A percentile compares a stretch with the other conserved stretches of the same genome.
Evolutionary conservation across 2,888 invertebrate genomes (phyloP).

Genomic region (Kryphioiulus occultus): DNA sequence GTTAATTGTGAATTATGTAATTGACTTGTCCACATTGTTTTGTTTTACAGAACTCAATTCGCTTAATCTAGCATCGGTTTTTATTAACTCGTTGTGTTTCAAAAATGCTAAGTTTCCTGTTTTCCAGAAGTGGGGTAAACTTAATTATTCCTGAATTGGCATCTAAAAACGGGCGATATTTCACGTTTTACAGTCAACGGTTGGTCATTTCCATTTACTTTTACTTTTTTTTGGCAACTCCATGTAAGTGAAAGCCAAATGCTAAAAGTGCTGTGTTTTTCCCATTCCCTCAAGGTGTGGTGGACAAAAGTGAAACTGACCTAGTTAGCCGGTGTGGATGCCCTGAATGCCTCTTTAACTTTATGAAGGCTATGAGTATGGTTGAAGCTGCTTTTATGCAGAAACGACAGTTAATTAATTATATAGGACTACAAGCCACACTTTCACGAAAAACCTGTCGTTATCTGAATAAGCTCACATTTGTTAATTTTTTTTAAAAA

Average conservation of each 20-base stretch:
- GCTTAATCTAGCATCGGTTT: neutral
- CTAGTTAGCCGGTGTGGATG: slow-evolving; percentile 1
- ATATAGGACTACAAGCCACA: neutral
- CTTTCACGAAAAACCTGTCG: neutral
- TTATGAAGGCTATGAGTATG: slow-evolving; percentile 14
- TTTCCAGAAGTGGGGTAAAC: neutral
- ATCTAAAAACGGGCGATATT: neutral
- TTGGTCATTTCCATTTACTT: slow-evolving; percentile 1
- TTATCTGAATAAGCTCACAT: neutral
- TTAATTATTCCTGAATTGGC: neutral
- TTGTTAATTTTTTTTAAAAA: neutral
- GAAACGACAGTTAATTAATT: slow-evolving; percentile 36
- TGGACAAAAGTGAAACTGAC: slow-evolving; percentile 15
- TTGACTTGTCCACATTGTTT: neutral
- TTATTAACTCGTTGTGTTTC: neutral
- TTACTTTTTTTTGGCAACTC: neutral
- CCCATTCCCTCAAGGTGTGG: slow-evolving; percentile 20
- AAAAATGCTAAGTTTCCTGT: neutral
- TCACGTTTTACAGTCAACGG: neutral
- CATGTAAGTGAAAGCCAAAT: neutral
- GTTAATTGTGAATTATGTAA: neutral
- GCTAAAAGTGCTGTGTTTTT: slow-evolving; percentile 7
- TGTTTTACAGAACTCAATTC: neutral
- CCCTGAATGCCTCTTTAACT: slow-evolving; percentile 32
- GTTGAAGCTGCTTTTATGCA: slow-evolving; percentile 28